These are phyloP conservation scores for Tuta absoluta DNA, from an alignment of 2,888 invertebrate genomes.

Conservation along the genomic window DNA sequence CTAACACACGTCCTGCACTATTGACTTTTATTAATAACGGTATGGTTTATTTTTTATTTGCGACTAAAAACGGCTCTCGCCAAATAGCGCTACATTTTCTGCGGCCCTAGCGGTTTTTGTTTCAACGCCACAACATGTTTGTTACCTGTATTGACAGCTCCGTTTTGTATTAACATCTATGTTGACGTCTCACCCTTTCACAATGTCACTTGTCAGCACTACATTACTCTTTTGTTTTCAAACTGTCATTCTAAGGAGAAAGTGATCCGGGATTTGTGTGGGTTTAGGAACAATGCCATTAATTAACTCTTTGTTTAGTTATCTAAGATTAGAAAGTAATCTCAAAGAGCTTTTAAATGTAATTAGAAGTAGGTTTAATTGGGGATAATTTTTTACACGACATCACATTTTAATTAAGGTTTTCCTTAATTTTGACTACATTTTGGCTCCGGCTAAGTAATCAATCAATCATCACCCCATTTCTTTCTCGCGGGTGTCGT, in stretches of 20 bases:
- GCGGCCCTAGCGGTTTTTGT: too few relatives aligned
- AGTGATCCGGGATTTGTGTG: background rate
- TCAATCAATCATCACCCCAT: too few relatives aligned
- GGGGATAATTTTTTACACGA: background rate
- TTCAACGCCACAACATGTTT: too few relatives aligned
- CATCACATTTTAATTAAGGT: background rate
- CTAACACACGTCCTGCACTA: too few relatives aligned
- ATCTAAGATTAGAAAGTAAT: slow-evolving; percentile 9
- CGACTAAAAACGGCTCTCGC: too few relatives aligned
- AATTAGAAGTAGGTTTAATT: background rate
- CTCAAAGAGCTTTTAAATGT: background rate
- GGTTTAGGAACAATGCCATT: slow-evolving; percentile 10
- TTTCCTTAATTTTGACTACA: too few relatives aligned
- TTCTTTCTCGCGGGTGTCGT: too few relatives aligned
- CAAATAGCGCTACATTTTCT: too few relatives aligned
- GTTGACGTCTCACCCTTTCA: background rate
- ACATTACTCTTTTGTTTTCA: slow-evolving; percentile 7
- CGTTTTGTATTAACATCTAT: slow-evolving; percentile 14
- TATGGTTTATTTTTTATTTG: too few relatives aligned
- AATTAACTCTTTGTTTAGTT: slow-evolving; percentile 16
- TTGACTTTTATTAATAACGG: too few relatives aligned
- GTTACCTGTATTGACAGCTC: slow-evolving; percentile 16
- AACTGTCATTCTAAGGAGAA: slow-evolving; percentile 15
- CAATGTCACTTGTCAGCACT: slow-evolving; percentile 12
- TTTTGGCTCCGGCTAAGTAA: too few relatives aligned